Conservation (phyloP, 2,888 invertebrate species). For the Drosophila anomalata region DNA sequence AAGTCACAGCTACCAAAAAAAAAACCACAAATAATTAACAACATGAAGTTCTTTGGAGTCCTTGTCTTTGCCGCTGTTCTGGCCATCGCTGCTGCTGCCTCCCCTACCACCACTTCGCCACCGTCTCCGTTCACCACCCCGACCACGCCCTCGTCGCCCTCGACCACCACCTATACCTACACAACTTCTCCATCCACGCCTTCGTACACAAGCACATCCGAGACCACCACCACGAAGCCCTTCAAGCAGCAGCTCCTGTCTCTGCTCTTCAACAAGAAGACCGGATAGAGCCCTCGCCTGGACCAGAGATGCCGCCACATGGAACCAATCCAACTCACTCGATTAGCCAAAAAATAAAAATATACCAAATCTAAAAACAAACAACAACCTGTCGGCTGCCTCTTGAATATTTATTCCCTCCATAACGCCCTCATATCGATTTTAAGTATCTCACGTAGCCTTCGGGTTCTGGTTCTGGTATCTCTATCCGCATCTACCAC, state of each 20-base stretch:
- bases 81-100: neutral
- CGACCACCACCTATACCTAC: constrained; percentile 45
- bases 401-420: constrained; percentile 7
- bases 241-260: constrained; percentile 67
- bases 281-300: constrained; percentile 40
- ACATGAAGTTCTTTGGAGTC: constrained; percentile 57
- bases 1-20: constrained; percentile 19
- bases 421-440: neutral
- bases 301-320: constrained; percentile 14
- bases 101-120: neutral
- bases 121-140: neutral
- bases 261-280: constrained; percentile 66
- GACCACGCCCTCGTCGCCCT: constrained; percentile 2
- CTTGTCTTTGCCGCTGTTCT: constrained; percentile 42
- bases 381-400: constrained; percentile 7
- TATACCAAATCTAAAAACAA: constrained; percentile 38
- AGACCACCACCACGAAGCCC: constrained; percentile 48
- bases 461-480: neutral
- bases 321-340: constrained; percentile 21
- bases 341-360: constrained; percentile 58
- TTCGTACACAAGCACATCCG: neutral
- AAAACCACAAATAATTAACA: constrained; percentile 7
- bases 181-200: constrained; percentile 14
- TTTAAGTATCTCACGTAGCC: constrained; percentile 26
- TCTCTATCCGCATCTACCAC: neutral